Conservation (phyloP, 2,113 vertebrate genomes). For the Speoplatyrhinus poulsoni region DNA sequence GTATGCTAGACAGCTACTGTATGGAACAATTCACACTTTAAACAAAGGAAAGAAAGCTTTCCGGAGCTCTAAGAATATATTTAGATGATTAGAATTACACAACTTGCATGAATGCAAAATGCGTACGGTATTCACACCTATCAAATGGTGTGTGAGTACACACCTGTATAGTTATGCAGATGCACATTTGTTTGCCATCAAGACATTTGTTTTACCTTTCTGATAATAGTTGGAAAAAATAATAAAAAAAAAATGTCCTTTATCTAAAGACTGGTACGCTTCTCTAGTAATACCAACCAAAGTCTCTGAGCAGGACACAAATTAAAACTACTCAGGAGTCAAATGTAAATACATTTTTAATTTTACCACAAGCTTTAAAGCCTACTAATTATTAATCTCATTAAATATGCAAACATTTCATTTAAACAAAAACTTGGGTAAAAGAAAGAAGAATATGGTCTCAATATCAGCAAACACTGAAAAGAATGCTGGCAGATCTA, state of each 20-base stretch:
- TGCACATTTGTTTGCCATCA: neutral
- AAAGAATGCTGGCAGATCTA: constrained; percentile 62
- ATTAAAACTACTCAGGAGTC: constrained; percentile 50
- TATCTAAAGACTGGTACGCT: constrained; percentile 12
- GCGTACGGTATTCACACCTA: constrained; percentile 17
- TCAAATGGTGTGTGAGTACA: constrained; percentile 13
- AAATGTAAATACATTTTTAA: constrained; percentile 39
- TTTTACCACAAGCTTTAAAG: constrained; percentile 47
- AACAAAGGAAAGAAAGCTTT: constrained; percentile 5
- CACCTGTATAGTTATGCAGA: neutral
- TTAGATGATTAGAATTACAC: constrained; percentile 11
- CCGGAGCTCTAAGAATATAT: neutral
- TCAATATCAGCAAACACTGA: constrained; percentile 54
- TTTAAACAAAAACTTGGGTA: constrained; percentile 63
- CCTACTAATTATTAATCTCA: constrained; percentile 58
- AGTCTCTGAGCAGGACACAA: constrained; percentile 33
- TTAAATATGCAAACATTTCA: constrained; percentile 62
- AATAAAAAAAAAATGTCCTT: constrained; percentile 5
- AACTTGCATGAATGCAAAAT: constrained; percentile 9
- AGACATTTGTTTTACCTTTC: neutral
- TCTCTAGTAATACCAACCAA: constrained; percentile 25
- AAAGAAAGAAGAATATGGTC: constrained; percentile 41
- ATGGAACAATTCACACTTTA: constrained; percentile 53
- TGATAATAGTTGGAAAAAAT: neutral
- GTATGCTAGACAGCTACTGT: constrained; percentile 20